Evolutionary conservation across 2,113 vertebrate genomes (phyloP), one percentile per base, ranked within the genome.

Genomic region (Benitochromis conjunctus): DNA sequence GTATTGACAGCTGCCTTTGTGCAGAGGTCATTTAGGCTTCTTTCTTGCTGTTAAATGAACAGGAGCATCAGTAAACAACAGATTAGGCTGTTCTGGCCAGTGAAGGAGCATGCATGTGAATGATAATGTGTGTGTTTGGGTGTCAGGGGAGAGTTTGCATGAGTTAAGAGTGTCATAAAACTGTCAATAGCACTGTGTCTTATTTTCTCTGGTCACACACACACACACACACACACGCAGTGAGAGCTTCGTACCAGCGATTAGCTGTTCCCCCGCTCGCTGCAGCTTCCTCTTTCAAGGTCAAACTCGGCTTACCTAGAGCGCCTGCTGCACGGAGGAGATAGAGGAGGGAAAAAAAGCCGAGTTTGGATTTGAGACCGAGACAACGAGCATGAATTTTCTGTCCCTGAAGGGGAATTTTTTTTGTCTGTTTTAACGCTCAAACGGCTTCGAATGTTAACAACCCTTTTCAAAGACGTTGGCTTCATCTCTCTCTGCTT

Each of bases 221-320:
- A 57, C n/a, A 5, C 26, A 31, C 31, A 13, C 43, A 41, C 41
- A 76, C 77, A 79, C 82, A 81, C 60, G 31, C 66, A 80, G 53
- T 5, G 16, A 57, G 83, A 79, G 86, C 89, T 43, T 58, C 43
- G 5, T 16, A 31, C 41, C 34, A 51, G 3, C 78, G 77, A 92
- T 94, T 87, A 92, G 55, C 83, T 9, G 41, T 29, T 86, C 82
- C 76, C 55, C 60, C 24, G 51, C 88, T 87, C 38, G 7, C 81
- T 9, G 82, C 79, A 7, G 84, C 36, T 88, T 81, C 83, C 84
- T 89, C 80, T 85, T 84, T 92, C 92, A 94, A 94, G 92, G 93
- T 94, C 91, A 92, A 66, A 84, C 86, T 26, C 19, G 1, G 89
- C 86, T 92, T 76, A 92, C 91, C 66, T 89, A 74, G 19, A 91